Conservation (phyloP, 2,113 vertebrate genomes). For the Onychorhynchus coronatus region DNA sequence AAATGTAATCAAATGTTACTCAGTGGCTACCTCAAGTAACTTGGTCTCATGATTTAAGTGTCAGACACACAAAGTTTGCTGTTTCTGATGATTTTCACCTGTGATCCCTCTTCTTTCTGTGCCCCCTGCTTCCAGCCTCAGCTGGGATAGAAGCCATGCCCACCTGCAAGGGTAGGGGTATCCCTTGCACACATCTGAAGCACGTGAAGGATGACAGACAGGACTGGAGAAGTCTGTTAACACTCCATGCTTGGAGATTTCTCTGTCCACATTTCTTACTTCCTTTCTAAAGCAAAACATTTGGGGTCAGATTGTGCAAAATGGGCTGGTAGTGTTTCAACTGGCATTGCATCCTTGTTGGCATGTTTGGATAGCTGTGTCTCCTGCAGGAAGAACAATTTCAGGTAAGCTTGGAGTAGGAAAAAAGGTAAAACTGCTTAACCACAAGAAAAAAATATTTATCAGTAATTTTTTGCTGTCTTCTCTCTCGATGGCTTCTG, state of each 20-base stretch:
- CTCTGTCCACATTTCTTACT: background rate
- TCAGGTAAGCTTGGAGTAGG: background rate
- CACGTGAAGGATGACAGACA: background rate
- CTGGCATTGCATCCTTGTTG: background rate
- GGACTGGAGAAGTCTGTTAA: background rate
- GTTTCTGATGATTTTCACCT: background rate
- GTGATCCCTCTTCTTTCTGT: background rate
- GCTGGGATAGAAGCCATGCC: background rate
- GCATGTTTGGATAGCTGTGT: background rate
- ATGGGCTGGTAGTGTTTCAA: background rate
- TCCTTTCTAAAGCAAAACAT: background rate
- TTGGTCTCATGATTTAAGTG: background rate
- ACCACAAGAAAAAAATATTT: background rate
- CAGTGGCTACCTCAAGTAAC: background rate
- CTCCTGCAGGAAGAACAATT: background rate
- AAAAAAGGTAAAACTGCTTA: background rate
- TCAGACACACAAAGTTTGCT: background rate
- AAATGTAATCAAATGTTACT: background rate
- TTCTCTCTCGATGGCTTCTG: background rate
- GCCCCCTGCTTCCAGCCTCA: background rate
- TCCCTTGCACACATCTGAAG: background rate
- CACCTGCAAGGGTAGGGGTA: too few relatives aligned
- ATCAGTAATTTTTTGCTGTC: background rate
- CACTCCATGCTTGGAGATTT: background rate
- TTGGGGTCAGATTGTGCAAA: background rate